Evolutionary conservation across 1,140 invertebrate species (phyloP).

Genomic region (Drosophila santomea): DNA sequence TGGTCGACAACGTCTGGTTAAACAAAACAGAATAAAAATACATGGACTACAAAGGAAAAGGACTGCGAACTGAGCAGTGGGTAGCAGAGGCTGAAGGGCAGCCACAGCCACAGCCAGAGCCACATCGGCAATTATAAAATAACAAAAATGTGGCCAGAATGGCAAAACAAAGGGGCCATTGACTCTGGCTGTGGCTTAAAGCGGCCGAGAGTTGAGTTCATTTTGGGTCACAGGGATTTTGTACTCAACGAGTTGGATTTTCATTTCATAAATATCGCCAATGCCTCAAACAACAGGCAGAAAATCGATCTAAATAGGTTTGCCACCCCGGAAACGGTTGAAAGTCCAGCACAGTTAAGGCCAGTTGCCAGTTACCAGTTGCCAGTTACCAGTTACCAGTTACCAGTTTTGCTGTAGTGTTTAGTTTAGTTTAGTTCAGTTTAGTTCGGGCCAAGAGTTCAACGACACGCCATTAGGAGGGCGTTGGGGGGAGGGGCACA

Average conservation of each 20-base stretch:
- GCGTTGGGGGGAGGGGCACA: not conserved
- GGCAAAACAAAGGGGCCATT: constrained; percentile 44
- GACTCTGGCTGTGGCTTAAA: constrained; percentile 34
- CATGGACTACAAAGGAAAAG: constrained; percentile 38
- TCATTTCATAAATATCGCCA: constrained; percentile 40
- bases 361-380: not conserved
- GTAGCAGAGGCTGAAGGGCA: constrained; percentile 2
- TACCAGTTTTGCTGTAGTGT: not conserved
- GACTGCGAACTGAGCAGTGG: constrained; percentile 37
- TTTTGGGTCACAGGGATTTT: constrained; percentile 41
- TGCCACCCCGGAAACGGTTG: constrained; percentile 32
- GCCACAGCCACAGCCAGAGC: constrained; percentile 6
- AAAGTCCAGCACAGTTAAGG: constrained; percentile 9
- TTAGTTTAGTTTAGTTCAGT: constrained; percentile 3
- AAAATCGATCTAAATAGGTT: constrained; percentile 45
- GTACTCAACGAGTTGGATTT: constrained; percentile 14
- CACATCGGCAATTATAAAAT: constrained; percentile 55
- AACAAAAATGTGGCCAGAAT: constrained; percentile 49
- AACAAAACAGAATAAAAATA: constrained; percentile 36
- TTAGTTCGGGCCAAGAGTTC: constrained; percentile 13
- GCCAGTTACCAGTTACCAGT: too few species aligned
- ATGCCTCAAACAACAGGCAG: constrained; percentile 4
- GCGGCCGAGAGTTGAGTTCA: constrained; percentile 21
- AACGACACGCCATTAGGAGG: constrained; percentile 35
- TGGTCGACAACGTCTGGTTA: constrained; percentile 29